phyloP scores from a whole-genome alignment of 2,888 invertebrate species.

The Ephialtes manifestator region DNA sequence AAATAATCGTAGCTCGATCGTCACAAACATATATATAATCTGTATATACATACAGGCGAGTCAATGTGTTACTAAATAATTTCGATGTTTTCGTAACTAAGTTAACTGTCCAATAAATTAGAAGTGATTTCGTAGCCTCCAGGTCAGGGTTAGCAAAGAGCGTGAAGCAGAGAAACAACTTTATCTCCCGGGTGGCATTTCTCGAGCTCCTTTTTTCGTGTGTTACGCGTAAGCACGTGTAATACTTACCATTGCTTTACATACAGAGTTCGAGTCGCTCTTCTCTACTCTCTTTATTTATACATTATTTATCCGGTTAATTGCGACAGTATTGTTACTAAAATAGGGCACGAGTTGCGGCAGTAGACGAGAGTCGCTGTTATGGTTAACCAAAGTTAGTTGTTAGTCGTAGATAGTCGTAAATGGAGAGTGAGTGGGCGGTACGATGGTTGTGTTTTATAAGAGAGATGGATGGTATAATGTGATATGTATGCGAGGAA shows the following conservation, averaged over 20 bases:
- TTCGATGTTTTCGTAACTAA: slow-evolving; percentile 66
- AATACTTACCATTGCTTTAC: neutral
- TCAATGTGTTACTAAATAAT: slow-evolving; percentile 48
- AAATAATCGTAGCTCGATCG: slow-evolving; percentile 18
- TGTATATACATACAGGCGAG: neutral
- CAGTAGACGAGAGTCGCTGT: too few species aligned
- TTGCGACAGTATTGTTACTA: too few species aligned
- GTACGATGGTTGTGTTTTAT: too few species aligned
- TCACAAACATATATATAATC: neutral
- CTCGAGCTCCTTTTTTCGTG: slow-evolving; percentile 17
- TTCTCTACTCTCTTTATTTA: neutral
- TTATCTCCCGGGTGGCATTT: slow-evolving; percentile 61
- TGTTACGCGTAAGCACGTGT: neutral
- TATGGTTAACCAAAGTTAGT: too few species aligned
- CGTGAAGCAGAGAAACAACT: slow-evolving; percentile 62
- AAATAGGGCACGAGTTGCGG: too few species aligned
- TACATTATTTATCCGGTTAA: too few species aligned
- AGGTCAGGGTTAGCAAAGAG: slow-evolving; percentile 71
- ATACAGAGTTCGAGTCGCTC: neutral
- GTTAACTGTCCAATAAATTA: slow-evolving; percentile 72
- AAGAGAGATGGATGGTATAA: too few species aligned
- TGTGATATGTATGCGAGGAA: too few species aligned
- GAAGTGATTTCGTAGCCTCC: slow-evolving; percentile 72
- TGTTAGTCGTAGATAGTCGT: too few species aligned
- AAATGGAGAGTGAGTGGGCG: too few species aligned